Percentiles rank a stretch among this genome's conserved stretches.
Evolutionary conservation across 2,113 vertebrate species (phyloP).

Genomic region (Siphamia tubifer): DNA sequence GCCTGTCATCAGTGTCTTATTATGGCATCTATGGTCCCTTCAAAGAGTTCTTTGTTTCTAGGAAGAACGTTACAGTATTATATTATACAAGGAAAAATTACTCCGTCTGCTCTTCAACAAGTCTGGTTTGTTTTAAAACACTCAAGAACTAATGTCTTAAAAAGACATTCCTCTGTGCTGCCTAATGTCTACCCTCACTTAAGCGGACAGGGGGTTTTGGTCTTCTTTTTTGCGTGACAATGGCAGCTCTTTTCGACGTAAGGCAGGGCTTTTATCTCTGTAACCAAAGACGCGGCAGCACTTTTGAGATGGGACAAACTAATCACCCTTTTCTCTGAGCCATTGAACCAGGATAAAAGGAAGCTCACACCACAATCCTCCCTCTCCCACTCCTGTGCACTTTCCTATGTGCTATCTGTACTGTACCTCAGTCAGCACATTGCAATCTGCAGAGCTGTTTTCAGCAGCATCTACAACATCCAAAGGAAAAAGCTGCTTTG

Average conservation of each 20-base stretch:
- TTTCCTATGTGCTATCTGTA: slow-evolving; percentile 54
- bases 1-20: slow-evolving; percentile 80
- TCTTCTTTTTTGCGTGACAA: slow-evolving; percentile 50
- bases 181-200: slow-evolving; percentile 41
- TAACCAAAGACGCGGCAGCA: slow-evolving; percentile 71
- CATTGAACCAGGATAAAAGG: slow-evolving; percentile 77
- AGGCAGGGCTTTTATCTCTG: slow-evolving; percentile 69
- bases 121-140: slow-evolving; percentile 71
- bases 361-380: slow-evolving; percentile 56
- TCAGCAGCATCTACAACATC: slow-evolving; percentile 41
- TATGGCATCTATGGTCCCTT: slow-evolving; percentile 61
- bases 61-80: slow-evolving; percentile 63
- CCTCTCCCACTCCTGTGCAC: slow-evolving; percentile 53
- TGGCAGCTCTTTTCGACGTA: slow-evolving; percentile 48
- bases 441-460: slow-evolving; percentile 54
- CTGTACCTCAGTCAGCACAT: slow-evolving; percentile 65
- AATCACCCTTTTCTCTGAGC: slow-evolving; percentile 74
- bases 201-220: slow-evolving; percentile 13
- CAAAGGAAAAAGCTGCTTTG: slow-evolving; percentile 42
- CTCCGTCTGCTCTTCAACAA: slow-evolving; percentile 9
- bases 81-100: slow-evolving; percentile 55
- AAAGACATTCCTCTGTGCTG: slow-evolving; percentile 57
- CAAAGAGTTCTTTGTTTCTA: slow-evolving; percentile 83
- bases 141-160: slow-evolving; percentile 43
- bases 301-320: slow-evolving; percentile 71